phyloP scores from a whole-genome alignment of 2,888 invertebrate species.

The Tetramorium bicarinatum region DNA sequence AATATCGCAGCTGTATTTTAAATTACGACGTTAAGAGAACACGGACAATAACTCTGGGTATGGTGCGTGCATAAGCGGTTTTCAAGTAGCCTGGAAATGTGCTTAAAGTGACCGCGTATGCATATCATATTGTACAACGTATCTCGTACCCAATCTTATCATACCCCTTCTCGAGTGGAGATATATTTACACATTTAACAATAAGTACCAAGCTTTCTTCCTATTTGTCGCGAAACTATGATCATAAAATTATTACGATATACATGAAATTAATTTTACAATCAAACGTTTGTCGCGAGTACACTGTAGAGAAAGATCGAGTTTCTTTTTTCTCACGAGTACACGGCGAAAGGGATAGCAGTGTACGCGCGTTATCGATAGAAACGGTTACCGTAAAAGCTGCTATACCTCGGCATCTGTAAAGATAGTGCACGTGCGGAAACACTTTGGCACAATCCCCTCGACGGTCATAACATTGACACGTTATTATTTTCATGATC shows the following conservation, averaged over 20 bases:
- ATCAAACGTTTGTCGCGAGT: not conserved
- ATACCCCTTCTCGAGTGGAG: not conserved
- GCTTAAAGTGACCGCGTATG: slow-evolving; percentile 41
- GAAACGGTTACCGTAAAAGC: not conserved
- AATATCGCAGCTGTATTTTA: slow-evolving; percentile 39
- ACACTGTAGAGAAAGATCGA: not conserved
- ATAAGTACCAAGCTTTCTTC: not conserved
- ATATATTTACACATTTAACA: not conserved
- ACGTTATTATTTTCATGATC: slow-evolving; percentile 64
- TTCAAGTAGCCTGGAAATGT: slow-evolving; percentile 48
- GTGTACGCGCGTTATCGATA: slow-evolving; percentile 9
- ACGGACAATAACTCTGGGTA: slow-evolving; percentile 10
- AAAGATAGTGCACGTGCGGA: slow-evolving; percentile 12
- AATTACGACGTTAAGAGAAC: slow-evolving; percentile 13
- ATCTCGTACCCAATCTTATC: slow-evolving; percentile 48
- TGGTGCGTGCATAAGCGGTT: slow-evolving; percentile 43
- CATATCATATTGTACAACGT: slow-evolving; percentile 44
- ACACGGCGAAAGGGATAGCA: too few relatives aligned
- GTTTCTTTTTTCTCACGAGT: not conserved
- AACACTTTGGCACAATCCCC: slow-evolving; percentile 22
- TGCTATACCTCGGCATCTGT: not conserved
- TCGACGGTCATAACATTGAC: slow-evolving; percentile 47
- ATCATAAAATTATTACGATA: not conserved
- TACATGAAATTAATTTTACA: not conserved
- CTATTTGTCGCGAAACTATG: not conserved